Base-by-base conservation (phyloP, 2,113 vertebrate genomes). In the Pyxicephalus adspersus region DNA sequence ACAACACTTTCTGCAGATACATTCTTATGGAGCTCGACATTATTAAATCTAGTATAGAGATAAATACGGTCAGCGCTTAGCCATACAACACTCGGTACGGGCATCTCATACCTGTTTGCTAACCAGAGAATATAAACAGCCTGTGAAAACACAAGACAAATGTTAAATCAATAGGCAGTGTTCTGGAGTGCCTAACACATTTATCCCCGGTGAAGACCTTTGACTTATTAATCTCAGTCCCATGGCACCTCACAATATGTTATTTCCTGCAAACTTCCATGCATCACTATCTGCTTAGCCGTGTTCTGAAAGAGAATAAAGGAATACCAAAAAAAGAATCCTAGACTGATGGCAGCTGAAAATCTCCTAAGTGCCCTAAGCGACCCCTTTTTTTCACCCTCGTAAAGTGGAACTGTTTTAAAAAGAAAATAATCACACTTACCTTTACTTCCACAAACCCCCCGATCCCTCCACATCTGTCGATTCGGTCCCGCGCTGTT, bases 81-180 rank as follows among this genome's bases (percentile, higher is more conserved):
- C 61, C 75, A 65, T 77, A 13, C 61, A 65, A 50, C 61, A 76
- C 19, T 45, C 74, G 7, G 70, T 65, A 63, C 55, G 28, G 60
- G 60, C 79, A 45, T 73, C 70, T 58, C 63, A 17, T 82, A 82
- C 80, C 80, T 82, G 80, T 82, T 82, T 82, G 80, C 80, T 66
- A 82, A 82, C 70, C 63, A 19, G 61, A 82, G 80, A 74, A 82
- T 50, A 82, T 82, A 82, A 82, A 75, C 80, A 75, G 80, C 70
- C 71, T 75, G 51, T 50, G 63, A 73, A 75, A 74, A 66, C 70
- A 34, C 51, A 67, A 82, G 80, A 82, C 80, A 82, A 75, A 82
- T 82, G 80, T 82, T 82, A 82, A 82, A 82, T 82, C 80, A 82
- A 82, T 82, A 82, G 80, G 57, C 80, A 3, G 71, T 57, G 71